These are phyloP conservation scores for Pseudorhombus dupliciocellatus DNA, from an alignment of 2,113 vertebrate genomes.

Conservation along the genomic window DNA sequence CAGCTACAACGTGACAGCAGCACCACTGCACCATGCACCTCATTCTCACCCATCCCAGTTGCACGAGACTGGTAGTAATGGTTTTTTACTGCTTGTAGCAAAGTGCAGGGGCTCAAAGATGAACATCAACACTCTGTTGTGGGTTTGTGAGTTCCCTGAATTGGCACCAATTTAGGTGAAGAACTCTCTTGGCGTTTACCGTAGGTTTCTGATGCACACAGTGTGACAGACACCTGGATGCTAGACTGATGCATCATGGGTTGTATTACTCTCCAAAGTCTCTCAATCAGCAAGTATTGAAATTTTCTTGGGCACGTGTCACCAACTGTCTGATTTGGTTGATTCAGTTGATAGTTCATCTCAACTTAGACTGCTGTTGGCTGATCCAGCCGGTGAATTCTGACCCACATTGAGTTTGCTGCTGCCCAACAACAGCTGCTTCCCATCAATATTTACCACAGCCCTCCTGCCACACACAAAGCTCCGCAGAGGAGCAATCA, in stretches of 20 bases:
- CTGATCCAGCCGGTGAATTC: constrained; percentile 9
- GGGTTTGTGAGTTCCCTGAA: too few species aligned
- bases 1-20: background rate
- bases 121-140: too few species aligned
- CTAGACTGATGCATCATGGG: too few species aligned
- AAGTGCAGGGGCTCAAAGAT: background rate
- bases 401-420: constrained; percentile 3
- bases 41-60: background rate
- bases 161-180: too few species aligned
- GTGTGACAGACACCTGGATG: too few species aligned
- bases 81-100: background rate
- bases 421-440: constrained; percentile 50
- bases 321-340: background rate
- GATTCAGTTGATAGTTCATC: background rate
- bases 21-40: background rate
- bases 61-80: too few species aligned
- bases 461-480: constrained; percentile 4
- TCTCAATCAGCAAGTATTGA: too few species aligned
- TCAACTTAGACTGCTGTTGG: background rate
- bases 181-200: too few species aligned
- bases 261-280: too few species aligned
- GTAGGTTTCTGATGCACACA: too few species aligned
- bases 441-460: constrained; percentile 67
- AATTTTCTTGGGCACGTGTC: too few species aligned
- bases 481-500: constrained; percentile 21